Base-by-base conservation (phyloP, 30 jellyfish, hydroid and myxozoan species). In the Hydractinia echinata region DNA sequence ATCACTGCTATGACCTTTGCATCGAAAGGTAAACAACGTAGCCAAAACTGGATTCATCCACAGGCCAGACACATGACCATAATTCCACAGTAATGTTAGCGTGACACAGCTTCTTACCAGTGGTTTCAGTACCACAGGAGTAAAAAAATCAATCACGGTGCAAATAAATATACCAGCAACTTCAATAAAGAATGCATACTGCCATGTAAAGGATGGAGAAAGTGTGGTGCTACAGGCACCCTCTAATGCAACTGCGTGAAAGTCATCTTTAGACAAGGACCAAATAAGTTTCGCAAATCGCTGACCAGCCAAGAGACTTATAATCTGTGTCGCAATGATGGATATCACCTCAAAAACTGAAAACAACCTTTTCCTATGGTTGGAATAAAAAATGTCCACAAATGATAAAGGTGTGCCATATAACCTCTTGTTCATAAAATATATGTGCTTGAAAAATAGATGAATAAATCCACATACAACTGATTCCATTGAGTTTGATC, bases 31-130 rank as follows among this genome's bases (percentile, higher is more conserved):
- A 80, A 80, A 93, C 13, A 95, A 87, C 8, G 98, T 66, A 50
- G 98, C 98, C 62, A 81, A 61, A 9, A 91, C 93, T 15, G 98
- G 96, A 83, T 92, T 86, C 98, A 92, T 92, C 98, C 98, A 92
- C 21, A 84, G 86, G 49, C 98, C 98, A 2, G 96, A 66, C 72
- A 89, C 86, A 50, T 82, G 64, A n/a, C 83, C 76, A 71, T 86
- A 92, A 44, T 81, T 50, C 11, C 76, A 20, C 20, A 86, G 67
- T 20, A 87, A 79, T 11, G 82, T n/a, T 58, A 86, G 19, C 3
- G 82, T 71, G 72, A 92, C 86, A 5, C 71, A 81, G 49, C 94
- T 70, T n/a, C 98, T 89, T 1, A 84, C 87, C 19, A 91, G 87
- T 58, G 96, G 96, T 83, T 86, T 86, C 82, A 82, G 18, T 53